Percentiles rank a stretch among this genome's conserved stretches.
phyloP scores from a whole-genome alignment of 1,140 invertebrate species.

The Drosophila subpulchrella region DNA sequence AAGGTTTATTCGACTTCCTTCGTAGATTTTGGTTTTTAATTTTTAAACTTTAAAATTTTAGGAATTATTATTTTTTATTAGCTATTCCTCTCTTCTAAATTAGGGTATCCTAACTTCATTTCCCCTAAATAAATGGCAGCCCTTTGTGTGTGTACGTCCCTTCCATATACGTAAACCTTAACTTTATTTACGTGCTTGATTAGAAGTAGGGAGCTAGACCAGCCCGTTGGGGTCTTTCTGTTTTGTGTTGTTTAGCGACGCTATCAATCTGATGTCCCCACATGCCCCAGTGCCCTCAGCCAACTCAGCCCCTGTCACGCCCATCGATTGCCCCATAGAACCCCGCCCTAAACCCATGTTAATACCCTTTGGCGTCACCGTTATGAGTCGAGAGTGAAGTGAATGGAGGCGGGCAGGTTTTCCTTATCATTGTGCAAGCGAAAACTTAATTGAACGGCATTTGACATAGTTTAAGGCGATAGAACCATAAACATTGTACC shows the following conservation, averaged over 20 bases:
- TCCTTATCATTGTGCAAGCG: conserved; percentile 73
- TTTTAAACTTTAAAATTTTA: neutral
- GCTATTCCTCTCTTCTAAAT: neutral
- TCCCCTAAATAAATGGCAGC: conserved; percentile 20
- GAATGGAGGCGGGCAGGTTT: conserved; percentile 19
- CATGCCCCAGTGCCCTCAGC: conserved; percentile 7
- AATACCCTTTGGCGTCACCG: conserved; percentile 45
- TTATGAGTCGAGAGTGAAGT: conserved; percentile 32
- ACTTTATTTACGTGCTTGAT: conserved; percentile 83
- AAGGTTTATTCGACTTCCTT: too few species aligned
- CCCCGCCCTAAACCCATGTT: conserved; percentile 4
- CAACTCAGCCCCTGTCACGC: neutral
- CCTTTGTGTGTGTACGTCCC: conserved; percentile 33
- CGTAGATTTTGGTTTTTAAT: too few species aligned
- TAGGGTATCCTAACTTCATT: conserved; percentile 41
- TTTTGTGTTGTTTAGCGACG: conserved; percentile 52
- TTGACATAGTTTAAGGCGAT: conserved; percentile 73
- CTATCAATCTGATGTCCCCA: conserved; percentile 55
- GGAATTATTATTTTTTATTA: neutral
- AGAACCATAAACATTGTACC: conserved; percentile 40
- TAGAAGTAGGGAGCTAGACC: conserved; percentile 54
- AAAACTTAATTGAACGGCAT: conserved; percentile 77
- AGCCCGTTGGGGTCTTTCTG: conserved; percentile 40
- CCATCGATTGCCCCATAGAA: conserved; percentile 13
- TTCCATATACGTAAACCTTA: conserved; percentile 60